Base-by-base conservation (phyloP, 2,113 vertebrate genomes). In the Holacanthus passer region DNA sequence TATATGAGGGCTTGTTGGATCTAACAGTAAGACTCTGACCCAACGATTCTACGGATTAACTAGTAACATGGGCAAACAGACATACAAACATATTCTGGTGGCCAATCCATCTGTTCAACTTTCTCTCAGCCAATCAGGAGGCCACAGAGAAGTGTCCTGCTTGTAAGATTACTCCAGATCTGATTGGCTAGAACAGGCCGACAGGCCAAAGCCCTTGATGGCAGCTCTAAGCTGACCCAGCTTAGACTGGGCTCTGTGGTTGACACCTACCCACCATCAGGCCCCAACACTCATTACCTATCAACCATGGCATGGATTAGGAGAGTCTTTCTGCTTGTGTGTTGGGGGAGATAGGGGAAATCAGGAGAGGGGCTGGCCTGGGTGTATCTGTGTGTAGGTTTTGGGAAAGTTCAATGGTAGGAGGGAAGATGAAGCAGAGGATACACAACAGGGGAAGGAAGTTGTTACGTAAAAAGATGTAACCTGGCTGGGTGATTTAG, bases 121-220 rank as follows among this genome's bases (percentile, higher is more conserved):
- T 55, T 63, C 35, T 67, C 58, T 50, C 27, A 68, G 80, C 73
- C 65, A 83, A 84, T 83, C 53, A 31, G 58, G 52, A 66, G 7
- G 53, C 68, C 47, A 39, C 29, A 11, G 39, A 75, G 55, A 72
- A 17, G 37, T 75, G 70, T 63, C 69, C 75, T 65, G 41, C 11
- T 20, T 59, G 78, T 59, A 13, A 65, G 73, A 83, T 85, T 60
- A 78, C 9, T 31, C 58, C 27, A 64, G 62, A 58, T 72, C 79
- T 74, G 73, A 80, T 77, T 89, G 81, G 75, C 70, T 67, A 55
- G 17, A 50, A 17, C 68, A 56, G 68, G 32, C 13, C 78, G 81
- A 84, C 80, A 81, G 75, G 45, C 41, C 17, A 83, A 87, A 90
- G 79, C 79, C 80, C 37, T 67, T 69, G 73, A 73, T 86, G 76